Evolutionary conservation across 1,140 invertebrate species (phyloP), one percentile per base, ranked within the genome.

Genomic region (Mizuhopecten yessoensis): DNA sequence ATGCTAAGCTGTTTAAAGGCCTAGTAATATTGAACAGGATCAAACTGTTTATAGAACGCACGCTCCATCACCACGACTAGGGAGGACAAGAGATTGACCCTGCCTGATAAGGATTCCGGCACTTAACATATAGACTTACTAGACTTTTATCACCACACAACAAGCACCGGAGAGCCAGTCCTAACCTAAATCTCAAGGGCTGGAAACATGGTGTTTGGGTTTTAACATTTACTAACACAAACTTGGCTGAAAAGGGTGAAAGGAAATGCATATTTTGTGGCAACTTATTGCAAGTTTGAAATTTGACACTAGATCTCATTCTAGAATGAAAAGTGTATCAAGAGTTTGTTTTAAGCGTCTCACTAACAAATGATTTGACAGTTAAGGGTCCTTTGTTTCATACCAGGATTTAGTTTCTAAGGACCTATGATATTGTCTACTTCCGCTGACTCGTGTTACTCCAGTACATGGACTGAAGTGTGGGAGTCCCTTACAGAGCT

Each of bases 1-100:
- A 75, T 75, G 57, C 11, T 75, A 75, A 75, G 57, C 57, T 29
- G 57, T 75, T 75, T 75, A 75, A 75, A 75, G 3, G 23, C 57
- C 57, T 3, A 75, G 57, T 75, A 1, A 75, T 75, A 75, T 75
- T 75, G 57, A 75, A 75, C 57, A 75, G 57, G 57, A 75, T 75
- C 57, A 75, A 75, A 75, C 57, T 45, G 42, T 17, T 75, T 75
- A 75, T n/a, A 75, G 23, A n/a, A 75, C 57, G 29, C 57, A 75
- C 57, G n/a, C 57, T 75, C 57, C n/a, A 29, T n/a, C n/a, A 17
- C 11, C 20, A n/a, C 23, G 57, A 75, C 57, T 75, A 29, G 57
- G 57, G n/a, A 75, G 57, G n/a, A 75, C 57, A 75, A 75, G 57
- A 75, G 57, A 75, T 75, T 75, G 57, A 75, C 57, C 57, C 57